These are phyloP conservation scores for Anser brachyrhynchus DNA, from an alignment of 2,113 vertebrate species.

Conservation along the genomic window DNA sequence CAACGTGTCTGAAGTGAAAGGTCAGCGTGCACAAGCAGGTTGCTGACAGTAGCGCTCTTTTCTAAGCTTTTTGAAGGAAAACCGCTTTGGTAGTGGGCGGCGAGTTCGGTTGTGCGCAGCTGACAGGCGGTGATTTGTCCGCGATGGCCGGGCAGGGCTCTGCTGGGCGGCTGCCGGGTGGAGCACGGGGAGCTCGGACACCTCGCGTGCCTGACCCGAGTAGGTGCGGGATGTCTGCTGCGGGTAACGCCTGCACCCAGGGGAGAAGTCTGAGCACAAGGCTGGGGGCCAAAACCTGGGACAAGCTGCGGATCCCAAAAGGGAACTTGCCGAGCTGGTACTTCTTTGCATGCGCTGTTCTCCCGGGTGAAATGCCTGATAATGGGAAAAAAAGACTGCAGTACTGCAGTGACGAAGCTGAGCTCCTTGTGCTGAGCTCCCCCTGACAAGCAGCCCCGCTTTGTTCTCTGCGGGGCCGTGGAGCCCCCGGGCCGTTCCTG, in stretches of 20 bases:
- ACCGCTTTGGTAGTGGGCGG: rapidly evolving
- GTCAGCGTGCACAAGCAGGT: rapidly evolving
- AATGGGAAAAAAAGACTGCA: no score
- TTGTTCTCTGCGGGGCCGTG: no score
- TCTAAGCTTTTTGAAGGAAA: not conserved
- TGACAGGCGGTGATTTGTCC: not conserved
- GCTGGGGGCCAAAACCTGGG: not conserved
- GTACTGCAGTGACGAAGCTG: no score
- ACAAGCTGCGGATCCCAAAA: not conserved
- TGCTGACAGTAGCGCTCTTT: rapidly evolving
- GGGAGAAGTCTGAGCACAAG: not conserved
- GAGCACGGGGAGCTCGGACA: not conserved
- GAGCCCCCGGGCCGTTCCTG: rapidly evolving
- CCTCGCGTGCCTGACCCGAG: not conserved
- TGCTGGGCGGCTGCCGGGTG: rapidly evolving
- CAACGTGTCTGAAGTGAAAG: not conserved
- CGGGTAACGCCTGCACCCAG: rapidly evolving
- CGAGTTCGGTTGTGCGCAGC: rapidly evolving
- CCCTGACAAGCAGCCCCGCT: no score
- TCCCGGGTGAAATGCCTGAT: no score
- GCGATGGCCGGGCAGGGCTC: no score
- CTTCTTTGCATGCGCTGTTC: rapidly evolving
- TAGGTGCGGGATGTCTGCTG: rapidly evolving
- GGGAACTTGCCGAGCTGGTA: rapidly evolving
- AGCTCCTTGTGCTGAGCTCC: not conserved